Conservation (phyloP, 1,140 invertebrate genomes). For the Ostrea denselamellosa region DNA sequence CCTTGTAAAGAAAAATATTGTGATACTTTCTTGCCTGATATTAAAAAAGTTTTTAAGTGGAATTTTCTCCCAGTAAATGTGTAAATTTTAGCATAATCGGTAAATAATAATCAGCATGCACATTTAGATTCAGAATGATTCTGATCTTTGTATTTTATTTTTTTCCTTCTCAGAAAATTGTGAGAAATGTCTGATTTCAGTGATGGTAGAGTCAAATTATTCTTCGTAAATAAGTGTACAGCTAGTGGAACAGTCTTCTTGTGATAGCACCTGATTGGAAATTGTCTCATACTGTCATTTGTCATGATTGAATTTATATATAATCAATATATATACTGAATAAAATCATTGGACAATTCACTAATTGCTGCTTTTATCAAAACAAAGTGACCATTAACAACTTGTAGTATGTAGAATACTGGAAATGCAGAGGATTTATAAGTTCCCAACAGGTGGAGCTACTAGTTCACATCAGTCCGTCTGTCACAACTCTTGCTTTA, state of each 20-base stretch:
- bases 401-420: no score
- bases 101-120: neutral
- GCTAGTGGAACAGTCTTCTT: constrained; percentile 1
- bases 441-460: no score
- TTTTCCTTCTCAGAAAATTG: neutral
- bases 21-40: constrained; percentile 31
- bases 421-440: no score
- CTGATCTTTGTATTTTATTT: neutral
- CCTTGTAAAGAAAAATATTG: constrained; percentile 3
- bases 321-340: constrained; percentile 39
- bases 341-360: constrained; percentile 30
- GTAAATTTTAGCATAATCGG: neutral
- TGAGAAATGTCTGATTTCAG: neutral
- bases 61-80: neutral
- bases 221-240: neutral
- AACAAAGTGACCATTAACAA: no score
- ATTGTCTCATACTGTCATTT: constrained; percentile 28
- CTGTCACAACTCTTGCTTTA: no score
- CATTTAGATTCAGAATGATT: neutral
- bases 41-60: neutral
- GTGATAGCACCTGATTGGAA: constrained; percentile 35
- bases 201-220: neutral
- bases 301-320: constrained; percentile 38
- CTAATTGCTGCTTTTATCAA: neutral
- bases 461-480: no score